Base-by-base conservation (phyloP, 2,888 invertebrate species). In the Apotomis betuletana region DNA sequence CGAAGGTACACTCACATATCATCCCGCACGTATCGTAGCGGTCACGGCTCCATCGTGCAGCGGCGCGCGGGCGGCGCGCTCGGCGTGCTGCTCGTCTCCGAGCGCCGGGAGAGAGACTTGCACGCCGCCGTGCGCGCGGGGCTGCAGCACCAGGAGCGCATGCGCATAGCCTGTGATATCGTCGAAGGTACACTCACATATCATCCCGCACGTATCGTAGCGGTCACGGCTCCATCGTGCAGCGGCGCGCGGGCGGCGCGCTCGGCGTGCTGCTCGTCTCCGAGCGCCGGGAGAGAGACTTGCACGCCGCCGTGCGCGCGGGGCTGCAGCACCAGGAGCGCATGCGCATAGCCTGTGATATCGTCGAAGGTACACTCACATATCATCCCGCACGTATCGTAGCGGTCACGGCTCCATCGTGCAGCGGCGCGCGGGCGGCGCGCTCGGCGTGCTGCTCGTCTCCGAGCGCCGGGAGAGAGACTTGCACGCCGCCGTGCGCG, bases 201-300 rank as follows among this genome's bases (percentile, higher is more conserved):
- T 27, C 27, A 2, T 27, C 27, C 27, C 27, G 27, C 27, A 27
- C 27, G 27, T 27, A 27, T 27, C 27, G 27, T n/a, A 0, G 95
- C 94, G 13, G 92, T 97, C 89, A 95, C 69, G 98, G 97, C 5
- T 97, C 97, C 0, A 95, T 98, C 10, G 96, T 98, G 73, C 97
- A 97, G 89, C 95, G 96, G 78, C 95, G 96, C 83, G 93, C 94
- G 38, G 96, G 96, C 80, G 95, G 95, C 4, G 94, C 94, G 6
- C 95, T 96, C 0, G 96, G 96, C 51, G 98, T 98, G 71, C 93
- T 97, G 68, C 94, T 98, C n/a, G 94, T 98, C 61, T 96, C 97
- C 88, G 96, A 95, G 85, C 91, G 97, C 5, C 93, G 96, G 85
- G 94, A 94, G 73, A 92, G 96, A 64, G 98, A 98, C 90, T 92